Percentiles rank a stretch among this genome's conserved stretches.
Conservation (phyloP, 2,113 vertebrate species). For the Siniperca knerii region DNA sequence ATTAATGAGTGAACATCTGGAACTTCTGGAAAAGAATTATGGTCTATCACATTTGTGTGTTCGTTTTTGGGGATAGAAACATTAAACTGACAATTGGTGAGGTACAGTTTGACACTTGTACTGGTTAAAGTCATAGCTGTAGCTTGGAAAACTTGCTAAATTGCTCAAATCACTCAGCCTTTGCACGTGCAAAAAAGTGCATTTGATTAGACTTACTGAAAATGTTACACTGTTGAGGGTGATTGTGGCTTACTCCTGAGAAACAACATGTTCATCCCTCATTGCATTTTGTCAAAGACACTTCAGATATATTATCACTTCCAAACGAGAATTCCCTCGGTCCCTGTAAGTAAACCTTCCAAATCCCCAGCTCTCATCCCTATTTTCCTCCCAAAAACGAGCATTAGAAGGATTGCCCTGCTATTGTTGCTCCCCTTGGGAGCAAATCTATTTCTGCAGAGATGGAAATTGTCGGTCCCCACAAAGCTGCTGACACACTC, state of each 20-base stretch:
- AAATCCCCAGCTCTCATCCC: conserved; percentile 80
- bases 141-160: not conserved
- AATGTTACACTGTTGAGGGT: conserved; percentile 16
- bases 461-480: conserved; percentile 81
- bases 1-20: not conserved
- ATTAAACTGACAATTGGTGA: not conserved
- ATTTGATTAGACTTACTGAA: conserved; percentile 29
- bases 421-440: conserved; percentile 80
- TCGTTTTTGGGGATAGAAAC: not conserved
- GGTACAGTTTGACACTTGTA: not conserved
- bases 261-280: conserved; percentile 64
- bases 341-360: conserved; percentile 75
- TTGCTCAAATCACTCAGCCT: conserved; percentile 21
- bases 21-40: not conserved
- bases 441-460: conserved; percentile 84
- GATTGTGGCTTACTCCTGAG: conserved; percentile 41
- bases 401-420: conserved; percentile 78
- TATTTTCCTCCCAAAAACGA: conserved; percentile 73
- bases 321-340: conserved; percentile 71
- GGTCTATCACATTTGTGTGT: not conserved
- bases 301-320: conserved; percentile 74
- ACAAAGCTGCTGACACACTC: conserved; percentile 84
- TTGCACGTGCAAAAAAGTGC: not conserved
- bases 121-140: conserved; percentile 4
- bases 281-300: conserved; percentile 55